Evolutionary conservation across 2,888 invertebrate genomes (phyloP), one percentile per base, ranked within the genome.

Genomic region (Agriopis leucophaearia): DNA sequence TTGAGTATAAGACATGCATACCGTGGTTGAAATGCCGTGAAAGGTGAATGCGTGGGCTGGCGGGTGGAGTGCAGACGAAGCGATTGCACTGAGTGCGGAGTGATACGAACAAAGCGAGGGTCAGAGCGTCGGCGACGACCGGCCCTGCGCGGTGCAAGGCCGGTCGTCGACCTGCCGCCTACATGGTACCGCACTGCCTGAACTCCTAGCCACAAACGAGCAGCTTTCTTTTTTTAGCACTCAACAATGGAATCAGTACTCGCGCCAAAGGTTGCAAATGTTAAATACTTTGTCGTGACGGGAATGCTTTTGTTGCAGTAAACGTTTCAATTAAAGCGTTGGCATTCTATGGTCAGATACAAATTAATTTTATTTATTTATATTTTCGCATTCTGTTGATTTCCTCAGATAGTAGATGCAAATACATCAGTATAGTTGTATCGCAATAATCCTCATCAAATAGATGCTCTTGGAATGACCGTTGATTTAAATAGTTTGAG

Each of bases 121-220:
- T 89, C 88, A 89, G 75, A 79, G 78, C 78, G 79, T 74, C 83
- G 82, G 77, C 64, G 61, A 48, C 69, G 68, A 54, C 62, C 85
- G 88, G 89, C 88, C 87, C 85, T 85, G 88, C 86, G 87, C 87
- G 78, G 87, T 87, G 92, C 92, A 94, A 94, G 93, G 93, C 89
- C 93, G 93, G 93, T 90, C 93, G 89, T 78, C 89, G 92, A 93
- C 91, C 92, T 86, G 87, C 79, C 87, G 82, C 82, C 80, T 54
- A 6, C 73, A 71, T 78, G 74, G 81, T 83, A 84, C 80, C 73
- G 84, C 84, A 86, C 85, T 79, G 78, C 79, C 64, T 45, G 72
- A 77, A 80, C 81, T 84, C 80, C 77, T 64, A 69, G 51, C 56
- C 57, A 51, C 51, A 48, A 56, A 51, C 56, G 36, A 57, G n/a